phyloP scores from a whole-genome alignment of 2,113 vertebrate species.

The Garra rufa region DNA sequence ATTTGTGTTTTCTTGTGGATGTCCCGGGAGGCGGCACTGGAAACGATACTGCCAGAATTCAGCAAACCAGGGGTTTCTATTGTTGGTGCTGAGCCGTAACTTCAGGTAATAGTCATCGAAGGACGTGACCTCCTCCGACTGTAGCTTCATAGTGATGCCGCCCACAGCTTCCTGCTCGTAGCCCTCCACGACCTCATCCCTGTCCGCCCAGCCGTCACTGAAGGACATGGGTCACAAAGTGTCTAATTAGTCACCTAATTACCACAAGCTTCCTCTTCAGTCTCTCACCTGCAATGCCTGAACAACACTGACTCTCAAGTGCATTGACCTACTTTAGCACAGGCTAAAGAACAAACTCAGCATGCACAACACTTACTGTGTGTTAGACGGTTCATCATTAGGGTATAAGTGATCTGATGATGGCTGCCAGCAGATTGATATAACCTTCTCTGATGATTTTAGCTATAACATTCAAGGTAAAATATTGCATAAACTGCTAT shows the following conservation, averaged over 20 bases:
- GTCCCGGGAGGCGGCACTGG: constrained; percentile 92
- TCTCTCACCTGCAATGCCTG: constrained; percentile 31
- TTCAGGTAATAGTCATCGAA: constrained; percentile 95
- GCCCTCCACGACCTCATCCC: constrained; percentile 96
- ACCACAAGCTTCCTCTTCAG: constrained; percentile 21
- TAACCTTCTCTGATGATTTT: background rate
- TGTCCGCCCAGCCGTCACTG: constrained; percentile 97
- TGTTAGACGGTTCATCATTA: constrained; percentile 7
- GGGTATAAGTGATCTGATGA: background rate
- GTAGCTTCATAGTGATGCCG: constrained; percentile 95
- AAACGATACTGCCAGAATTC: constrained; percentile 99
- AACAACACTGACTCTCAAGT: constrained; percentile 27
- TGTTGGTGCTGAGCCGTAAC: constrained; percentile 88
- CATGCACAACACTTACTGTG: constrained; percentile 12
- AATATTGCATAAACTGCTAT: background rate
- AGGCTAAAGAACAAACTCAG: constrained; percentile 16
- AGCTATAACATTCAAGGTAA: background rate
- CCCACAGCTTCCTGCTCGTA: constrained; percentile 94
- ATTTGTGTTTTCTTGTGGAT: constrained; percentile 87
- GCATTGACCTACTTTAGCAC: constrained; percentile 49
- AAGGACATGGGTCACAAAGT: constrained; percentile 28
- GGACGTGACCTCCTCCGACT: constrained; percentile 90
- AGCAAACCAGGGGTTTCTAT: constrained; percentile 94
- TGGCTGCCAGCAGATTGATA: background rate
- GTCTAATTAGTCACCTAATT: constrained; percentile 32